These are phyloP conservation scores for Harpagus bidentatus DNA, from an alignment of 2,113 vertebrate genomes.

Conservation along the genomic window DNA sequence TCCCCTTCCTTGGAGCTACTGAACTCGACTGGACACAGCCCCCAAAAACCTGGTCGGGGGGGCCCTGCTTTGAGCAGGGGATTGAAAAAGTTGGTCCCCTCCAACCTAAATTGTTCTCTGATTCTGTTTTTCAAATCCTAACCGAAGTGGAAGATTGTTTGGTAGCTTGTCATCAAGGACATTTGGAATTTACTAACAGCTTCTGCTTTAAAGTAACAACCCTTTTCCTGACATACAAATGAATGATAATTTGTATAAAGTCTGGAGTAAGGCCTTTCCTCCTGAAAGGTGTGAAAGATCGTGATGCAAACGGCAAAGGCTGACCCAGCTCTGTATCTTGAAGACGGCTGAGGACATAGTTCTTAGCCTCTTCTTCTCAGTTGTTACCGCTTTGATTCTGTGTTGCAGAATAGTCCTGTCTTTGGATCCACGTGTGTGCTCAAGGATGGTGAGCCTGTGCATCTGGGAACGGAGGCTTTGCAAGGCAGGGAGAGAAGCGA, in stretches of 20 bases:
- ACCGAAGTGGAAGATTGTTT: not conserved
- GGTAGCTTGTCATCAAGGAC: not conserved
- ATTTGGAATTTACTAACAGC: not conserved
- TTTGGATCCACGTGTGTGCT: conserved; percentile 4
- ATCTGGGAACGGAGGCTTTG: conserved; percentile 29
- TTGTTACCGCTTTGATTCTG: not conserved
- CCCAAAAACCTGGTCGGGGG: not conserved
- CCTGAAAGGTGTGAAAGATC: not conserved
- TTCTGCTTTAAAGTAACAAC: not conserved
- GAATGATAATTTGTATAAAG: not conserved
- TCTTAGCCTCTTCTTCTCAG: not conserved
- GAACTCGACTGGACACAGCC: not conserved
- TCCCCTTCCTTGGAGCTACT: not conserved
- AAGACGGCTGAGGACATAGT: not conserved
- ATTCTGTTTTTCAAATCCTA: not conserved
- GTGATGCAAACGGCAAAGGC: not conserved
- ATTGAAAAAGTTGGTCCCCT: not conserved
- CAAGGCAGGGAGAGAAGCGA: conserved; percentile 15
- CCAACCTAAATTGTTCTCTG: not conserved
- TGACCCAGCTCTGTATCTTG: not conserved
- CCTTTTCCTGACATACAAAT: not conserved
- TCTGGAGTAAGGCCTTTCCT: not conserved
- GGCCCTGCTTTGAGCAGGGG: not conserved
- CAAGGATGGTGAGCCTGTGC: not conserved
- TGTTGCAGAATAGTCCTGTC: not conserved